Conservation (phyloP, 2,113 vertebrate species). For the Alectura lathami region DNA sequence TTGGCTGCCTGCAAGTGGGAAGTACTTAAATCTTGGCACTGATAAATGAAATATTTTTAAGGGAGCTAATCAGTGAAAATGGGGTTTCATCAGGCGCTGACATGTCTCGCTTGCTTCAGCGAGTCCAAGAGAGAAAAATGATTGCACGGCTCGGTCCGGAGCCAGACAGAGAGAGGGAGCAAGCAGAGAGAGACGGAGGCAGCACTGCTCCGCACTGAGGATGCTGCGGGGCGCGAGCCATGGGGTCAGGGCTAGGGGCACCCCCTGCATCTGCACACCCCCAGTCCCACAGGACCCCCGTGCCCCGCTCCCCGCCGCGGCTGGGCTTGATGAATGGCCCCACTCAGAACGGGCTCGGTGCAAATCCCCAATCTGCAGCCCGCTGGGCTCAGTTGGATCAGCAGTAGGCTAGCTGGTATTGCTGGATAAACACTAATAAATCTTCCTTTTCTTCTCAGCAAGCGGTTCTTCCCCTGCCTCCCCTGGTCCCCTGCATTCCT, state of each 20-base stretch:
- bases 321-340: slow-evolving; percentile 66
- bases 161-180: slow-evolving; percentile 44
- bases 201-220: neutral
- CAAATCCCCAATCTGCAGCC: slow-evolving; percentile 77
- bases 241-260: neutral
- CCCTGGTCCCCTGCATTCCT: neutral
- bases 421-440: slow-evolving; percentile 79
- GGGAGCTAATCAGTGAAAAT: slow-evolving; percentile 96
- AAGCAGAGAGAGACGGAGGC: neutral
- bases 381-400: slow-evolving; percentile 77
- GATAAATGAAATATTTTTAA: slow-evolving; percentile 95
- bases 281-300: neutral
- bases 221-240: neutral
- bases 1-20: slow-evolving; percentile 81
- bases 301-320: neutral
- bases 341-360: slow-evolving; percentile 29
- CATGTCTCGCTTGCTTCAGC: slow-evolving; percentile 85
- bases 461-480: slow-evolving; percentile 47
- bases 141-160: slow-evolving; percentile 62
- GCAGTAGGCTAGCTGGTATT: slow-evolving; percentile 74
- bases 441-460: slow-evolving; percentile 59
- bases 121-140: slow-evolving; percentile 89
- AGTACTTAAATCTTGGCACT: slow-evolving; percentile 86
- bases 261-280: neutral
- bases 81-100: slow-evolving; percentile 91